Percentiles rank a stretch among this genome's conserved stretches.
Conservation (phyloP, 2,888 invertebrate species). For the Trichopria drosophilae region DNA sequence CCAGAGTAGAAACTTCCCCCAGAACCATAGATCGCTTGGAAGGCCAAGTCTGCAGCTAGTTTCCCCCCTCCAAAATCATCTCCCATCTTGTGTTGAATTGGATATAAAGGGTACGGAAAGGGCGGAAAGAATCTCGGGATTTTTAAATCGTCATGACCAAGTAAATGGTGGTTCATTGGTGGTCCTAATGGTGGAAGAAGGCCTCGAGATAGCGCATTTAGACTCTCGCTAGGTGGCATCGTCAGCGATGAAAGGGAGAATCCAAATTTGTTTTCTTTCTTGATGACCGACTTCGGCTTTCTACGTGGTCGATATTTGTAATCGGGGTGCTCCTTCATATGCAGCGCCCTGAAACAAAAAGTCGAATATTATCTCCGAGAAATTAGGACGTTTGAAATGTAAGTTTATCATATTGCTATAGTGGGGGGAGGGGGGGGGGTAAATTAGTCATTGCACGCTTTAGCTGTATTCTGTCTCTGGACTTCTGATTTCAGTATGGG, state of each 20-base stretch:
- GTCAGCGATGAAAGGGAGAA: constrained; percentile 65
- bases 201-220: constrained; percentile 49
- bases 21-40: constrained; percentile 64
- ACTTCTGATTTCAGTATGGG: no score
- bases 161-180: constrained; percentile 50
- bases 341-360: constrained; percentile 72
- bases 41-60: constrained; percentile 71
- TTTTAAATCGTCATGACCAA: constrained; percentile 64
- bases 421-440: no score
- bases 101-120: constrained; percentile 72
- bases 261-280: constrained; percentile 77
- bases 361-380: not conserved
- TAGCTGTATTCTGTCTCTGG: no score
- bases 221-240: constrained; percentile 52
- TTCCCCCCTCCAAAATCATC: constrained; percentile 61
- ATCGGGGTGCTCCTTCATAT: constrained; percentile 93
- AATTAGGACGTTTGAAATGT: not conserved
- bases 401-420: no score
- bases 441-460: no score
- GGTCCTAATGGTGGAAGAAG: constrained; percentile 59
- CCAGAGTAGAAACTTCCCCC: constrained; percentile 62
- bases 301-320: constrained; percentile 88
- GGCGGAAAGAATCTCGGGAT: constrained; percentile 73
- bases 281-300: constrained; percentile 83
- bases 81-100: constrained; percentile 63